These are phyloP conservation scores for Leptothorax acervorum DNA, from an alignment of 2,888 invertebrate species.

Conservation along the genomic window DNA sequence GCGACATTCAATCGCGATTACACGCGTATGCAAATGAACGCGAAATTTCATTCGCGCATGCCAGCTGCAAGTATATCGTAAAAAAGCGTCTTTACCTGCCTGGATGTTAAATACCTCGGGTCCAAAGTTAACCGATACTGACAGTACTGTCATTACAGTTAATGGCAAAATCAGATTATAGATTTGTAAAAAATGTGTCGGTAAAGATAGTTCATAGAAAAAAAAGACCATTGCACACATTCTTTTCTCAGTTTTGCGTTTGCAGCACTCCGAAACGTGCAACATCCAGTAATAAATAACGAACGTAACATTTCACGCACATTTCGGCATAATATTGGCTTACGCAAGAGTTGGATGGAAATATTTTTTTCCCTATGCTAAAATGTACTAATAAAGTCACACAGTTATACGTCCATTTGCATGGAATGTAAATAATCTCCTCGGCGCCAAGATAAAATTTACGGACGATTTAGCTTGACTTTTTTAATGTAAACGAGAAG, in stretches of 20 bases:
- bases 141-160: background rate
- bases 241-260: background rate
- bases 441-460: conserved; percentile 17
- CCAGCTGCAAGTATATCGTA: background rate
- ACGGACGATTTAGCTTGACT: background rate
- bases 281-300: background rate
- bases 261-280: background rate
- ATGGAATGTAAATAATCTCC: conserved; percentile 12
- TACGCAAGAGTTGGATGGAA: conserved; percentile 4
- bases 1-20: conserved; percentile 29
- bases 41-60: conserved; percentile 8
- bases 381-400: conserved; percentile 39
- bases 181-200: background rate
- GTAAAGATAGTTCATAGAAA: background rate
- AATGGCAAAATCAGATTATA: background rate
- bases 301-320: background rate
- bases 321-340: background rate
- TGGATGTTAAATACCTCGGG: background rate
- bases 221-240: background rate
- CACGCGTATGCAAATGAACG: conserved; percentile 19
- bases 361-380: background rate
- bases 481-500: background rate
- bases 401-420: background rate
- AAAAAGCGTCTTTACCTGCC: background rate
- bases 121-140: background rate